Evolutionary conservation across 2,797 vertebrate species (phyloP).

Genomic region (Eulemur rubriventer): DNA sequence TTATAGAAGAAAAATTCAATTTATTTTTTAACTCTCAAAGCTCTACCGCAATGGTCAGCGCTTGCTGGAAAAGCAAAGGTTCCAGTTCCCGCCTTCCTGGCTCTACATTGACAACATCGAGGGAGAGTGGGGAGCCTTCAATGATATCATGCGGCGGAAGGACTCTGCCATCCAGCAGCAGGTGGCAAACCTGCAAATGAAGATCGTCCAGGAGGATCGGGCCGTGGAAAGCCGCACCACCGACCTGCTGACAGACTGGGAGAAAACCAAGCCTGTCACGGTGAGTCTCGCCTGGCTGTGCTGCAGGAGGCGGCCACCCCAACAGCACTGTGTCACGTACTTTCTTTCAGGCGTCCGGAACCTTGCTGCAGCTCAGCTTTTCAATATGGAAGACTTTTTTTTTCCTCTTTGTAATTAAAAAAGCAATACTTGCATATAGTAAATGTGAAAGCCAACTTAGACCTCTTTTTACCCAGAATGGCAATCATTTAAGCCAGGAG

Average conservation of each 20-base stretch:
- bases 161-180: constrained; percentile 99
- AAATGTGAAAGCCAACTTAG: accelerated
- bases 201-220: constrained; percentile 98
- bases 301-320: accelerated
- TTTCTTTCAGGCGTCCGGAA: background rate
- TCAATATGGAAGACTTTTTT: accelerated
- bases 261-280: constrained; percentile 98
- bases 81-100: constrained; percentile 99
- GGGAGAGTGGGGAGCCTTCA: constrained; percentile 99
- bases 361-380: background rate
- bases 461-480: background rate
- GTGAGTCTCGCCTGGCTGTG: constrained; percentile 84
- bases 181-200: constrained; percentile 98
- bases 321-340: accelerated
- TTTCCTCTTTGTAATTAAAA: background rate
- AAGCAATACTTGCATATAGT: background rate
- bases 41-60: constrained; percentile 98
- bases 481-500: background rate
- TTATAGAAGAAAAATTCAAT: accelerated
- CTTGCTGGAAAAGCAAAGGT: constrained; percentile 97
- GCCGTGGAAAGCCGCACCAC: constrained; percentile 97
- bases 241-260: constrained; percentile 96
- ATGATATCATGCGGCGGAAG: constrained; percentile 99
- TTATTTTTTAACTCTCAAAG: constrained; percentile 78
- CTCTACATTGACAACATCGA: constrained; percentile 99